A percentile compares a stretch with the other conserved stretches of the same genome.
These are phyloP conservation scores for Melanotaenia duboulayi DNA, from an alignment of 2,113 vertebrate species.

Conservation along the genomic window DNA sequence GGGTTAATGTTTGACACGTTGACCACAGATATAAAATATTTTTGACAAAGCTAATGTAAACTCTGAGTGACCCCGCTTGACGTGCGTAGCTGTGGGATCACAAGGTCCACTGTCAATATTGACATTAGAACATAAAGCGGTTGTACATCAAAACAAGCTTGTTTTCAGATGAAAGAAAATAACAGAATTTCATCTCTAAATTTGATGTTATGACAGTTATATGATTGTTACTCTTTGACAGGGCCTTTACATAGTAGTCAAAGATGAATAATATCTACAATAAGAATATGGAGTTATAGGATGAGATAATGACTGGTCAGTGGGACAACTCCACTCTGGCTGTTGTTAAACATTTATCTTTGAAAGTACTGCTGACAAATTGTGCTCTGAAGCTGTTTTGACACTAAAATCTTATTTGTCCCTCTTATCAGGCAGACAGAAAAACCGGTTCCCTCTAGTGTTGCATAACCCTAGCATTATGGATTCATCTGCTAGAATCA, in stretches of 20 bases:
- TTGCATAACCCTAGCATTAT: slow-evolving; percentile 70
- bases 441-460: slow-evolving; percentile 64
- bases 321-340: not conserved
- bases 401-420: slow-evolving; percentile 48
- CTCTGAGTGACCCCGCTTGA: slow-evolving; percentile 51
- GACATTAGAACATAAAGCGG: slow-evolving; percentile 68
- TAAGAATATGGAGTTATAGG: not conserved
- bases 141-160: slow-evolving; percentile 69
- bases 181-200: slow-evolving; percentile 22
- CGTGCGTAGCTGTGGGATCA: slow-evolving; percentile 68
- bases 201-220: slow-evolving; percentile 21
- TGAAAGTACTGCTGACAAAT: slow-evolving; percentile 18
- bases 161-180: slow-evolving; percentile 41
- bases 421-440: slow-evolving; percentile 65
- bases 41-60: slow-evolving; percentile 61
- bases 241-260: not conserved
- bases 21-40: slow-evolving; percentile 66
- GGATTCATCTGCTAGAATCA: slow-evolving; percentile 49
- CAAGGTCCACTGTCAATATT: slow-evolving; percentile 81
- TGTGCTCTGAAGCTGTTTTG: slow-evolving; percentile 46
- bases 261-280: not conserved
- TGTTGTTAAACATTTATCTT: not conserved
- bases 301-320: slow-evolving; percentile 3
- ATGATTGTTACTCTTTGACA: not conserved
- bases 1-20: slow-evolving; percentile 80